A percentile compares a stretch with the other conserved stretches of the same genome.
These are phyloP conservation scores for Mesochorus sp. DNA, from an alignment of 2,888 invertebrate species.

Conservation along the genomic window DNA sequence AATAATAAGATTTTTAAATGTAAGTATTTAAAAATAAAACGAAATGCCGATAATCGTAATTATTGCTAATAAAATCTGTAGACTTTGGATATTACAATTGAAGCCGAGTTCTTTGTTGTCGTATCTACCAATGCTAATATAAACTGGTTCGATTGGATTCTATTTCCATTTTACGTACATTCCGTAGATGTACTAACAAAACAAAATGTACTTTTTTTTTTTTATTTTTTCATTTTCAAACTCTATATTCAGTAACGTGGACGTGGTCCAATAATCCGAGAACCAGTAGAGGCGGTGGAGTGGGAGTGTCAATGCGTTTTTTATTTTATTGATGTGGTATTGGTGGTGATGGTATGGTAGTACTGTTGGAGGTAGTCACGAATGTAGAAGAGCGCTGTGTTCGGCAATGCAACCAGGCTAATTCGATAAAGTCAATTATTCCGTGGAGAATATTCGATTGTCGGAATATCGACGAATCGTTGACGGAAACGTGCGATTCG, in stretches of 20 bases:
- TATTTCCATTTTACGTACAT: background rate
- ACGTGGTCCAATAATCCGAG: constrained; percentile 38
- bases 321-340: constrained; percentile 10
- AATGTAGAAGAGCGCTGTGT: constrained; percentile 10
- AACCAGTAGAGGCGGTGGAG: constrained; percentile 3
- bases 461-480: constrained; percentile 77
- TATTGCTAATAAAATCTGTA: background rate
- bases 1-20: no score
- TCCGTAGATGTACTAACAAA: background rate
- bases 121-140: constrained; percentile 7
- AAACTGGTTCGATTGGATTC: constrained; percentile 22
- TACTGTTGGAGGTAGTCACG: background rate
- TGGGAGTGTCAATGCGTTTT: constrained; percentile 17
- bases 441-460: constrained; percentile 73
- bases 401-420: constrained; percentile 64
- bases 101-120: background rate
- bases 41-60: no score
- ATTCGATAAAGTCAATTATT: constrained; percentile 78
- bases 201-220: constrained; percentile 19
- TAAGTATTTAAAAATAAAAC: no score
- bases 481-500: constrained; percentile 72
- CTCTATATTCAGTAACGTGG: constrained; percentile 46
- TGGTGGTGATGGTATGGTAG: background rate
- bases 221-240: constrained; percentile 66
- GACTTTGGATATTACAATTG: background rate